Percentiles rank a stretch among this genome's conserved stretches.
Evolutionary conservation across 2,113 vertebrate species (phyloP).

Genomic region (Oceanites oceanicus): DNA sequence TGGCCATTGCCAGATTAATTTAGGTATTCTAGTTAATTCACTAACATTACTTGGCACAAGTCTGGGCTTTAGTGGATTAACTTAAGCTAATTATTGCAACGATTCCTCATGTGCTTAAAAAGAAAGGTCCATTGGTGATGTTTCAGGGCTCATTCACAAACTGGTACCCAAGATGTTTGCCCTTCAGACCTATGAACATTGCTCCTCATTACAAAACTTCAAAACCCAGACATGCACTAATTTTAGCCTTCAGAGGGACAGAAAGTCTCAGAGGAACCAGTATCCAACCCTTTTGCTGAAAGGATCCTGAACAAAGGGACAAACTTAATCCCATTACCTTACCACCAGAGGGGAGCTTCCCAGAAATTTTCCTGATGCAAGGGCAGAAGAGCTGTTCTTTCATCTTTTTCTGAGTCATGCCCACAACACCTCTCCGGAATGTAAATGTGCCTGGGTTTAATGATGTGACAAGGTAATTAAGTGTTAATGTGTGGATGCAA

Average conservation of each 20-base stretch:
- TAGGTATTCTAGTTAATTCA: not conserved
- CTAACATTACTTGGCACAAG: not conserved
- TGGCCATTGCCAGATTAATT: not conserved
- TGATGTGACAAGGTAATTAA: conserved; percentile 62
- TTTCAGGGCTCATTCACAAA: not conserved
- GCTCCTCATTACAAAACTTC: not conserved
- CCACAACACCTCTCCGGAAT: conserved; percentile 13
- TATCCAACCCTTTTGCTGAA: not conserved
- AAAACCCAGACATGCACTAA: not conserved
- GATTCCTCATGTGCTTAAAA: not conserved
- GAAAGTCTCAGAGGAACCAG: not conserved
- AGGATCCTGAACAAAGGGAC: not conserved
- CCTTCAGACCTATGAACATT: not conserved
- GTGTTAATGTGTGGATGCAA: conserved; percentile 54
- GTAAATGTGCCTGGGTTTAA: conserved; percentile 48
- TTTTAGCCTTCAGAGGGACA: conserved; percentile 9
- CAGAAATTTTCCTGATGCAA: conserved; percentile 57
- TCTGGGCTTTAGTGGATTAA: not conserved
- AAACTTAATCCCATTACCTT: not conserved
- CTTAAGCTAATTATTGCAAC: not conserved
- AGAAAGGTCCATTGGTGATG: not conserved
- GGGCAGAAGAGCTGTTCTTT: conserved; percentile 59
- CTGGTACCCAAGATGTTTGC: not conserved
- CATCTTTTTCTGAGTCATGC: conserved; percentile 52
- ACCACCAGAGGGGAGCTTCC: conserved; percentile 45